Base-by-base conservation (phyloP, 2,888 invertebrate genomes). In the Rotaria macrura region DNA sequence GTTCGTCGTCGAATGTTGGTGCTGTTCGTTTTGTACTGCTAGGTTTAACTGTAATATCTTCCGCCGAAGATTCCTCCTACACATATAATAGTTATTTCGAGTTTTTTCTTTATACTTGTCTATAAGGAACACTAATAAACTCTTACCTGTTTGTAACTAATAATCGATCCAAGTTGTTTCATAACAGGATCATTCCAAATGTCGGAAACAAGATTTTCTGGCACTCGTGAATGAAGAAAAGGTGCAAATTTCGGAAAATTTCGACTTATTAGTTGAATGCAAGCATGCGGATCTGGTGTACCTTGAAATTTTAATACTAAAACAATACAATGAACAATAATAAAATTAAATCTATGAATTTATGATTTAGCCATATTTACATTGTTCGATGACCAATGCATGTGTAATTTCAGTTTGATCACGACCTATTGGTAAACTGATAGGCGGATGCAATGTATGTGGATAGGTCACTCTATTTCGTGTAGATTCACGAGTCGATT, bases 161-260 rank as follows among this genome's bases (percentile, higher is more conserved):
- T 79, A n/a, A 86, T 38, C 40, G 79, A 83, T 20, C 84, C 84
- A 20, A 86, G n/a, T 55, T 86, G 84, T 83, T 54, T 84, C 74
- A 86, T 86, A 9, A 86, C 74, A 23, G 86, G 86, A 49, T 86
- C 86, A 38, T 86, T 86, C 86, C 86, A 86, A 47, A 86, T 86
- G 29, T 79, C 20, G 9, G 86, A 57, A 25, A 86, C 40, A 12
- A 86, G 65, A 54, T 72, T 10, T 23, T 55, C 52, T 40, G 86
- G 84, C n/a, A 86, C 74, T 29, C 86, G 43, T 6, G 84, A 85
- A 57, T 84, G 29, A 34, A 86, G 43, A 17, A 79, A n/a, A 43
- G 79, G 79, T 43, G 25, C 17, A 43, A 79, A 79, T n/a, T 79
- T 79, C n/a, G 79, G 79, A 79, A 43, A 79, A 20, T 40, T 43